These are phyloP conservation scores for Catalaphyllia jardinei DNA, from an alignment of 64 coral and sea anemone species.

Conservation along the genomic window DNA sequence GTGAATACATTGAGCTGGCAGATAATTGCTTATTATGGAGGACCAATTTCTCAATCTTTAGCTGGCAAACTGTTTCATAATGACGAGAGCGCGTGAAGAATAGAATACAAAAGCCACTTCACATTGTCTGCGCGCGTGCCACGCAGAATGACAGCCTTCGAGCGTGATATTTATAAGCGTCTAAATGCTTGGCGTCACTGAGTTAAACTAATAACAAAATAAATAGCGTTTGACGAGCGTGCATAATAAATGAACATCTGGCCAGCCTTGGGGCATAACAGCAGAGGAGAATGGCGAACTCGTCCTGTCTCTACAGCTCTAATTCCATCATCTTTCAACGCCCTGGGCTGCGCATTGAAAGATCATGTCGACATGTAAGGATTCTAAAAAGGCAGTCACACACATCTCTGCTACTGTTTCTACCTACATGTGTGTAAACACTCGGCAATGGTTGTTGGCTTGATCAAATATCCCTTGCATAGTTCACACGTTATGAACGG, in stretches of 20 bases:
- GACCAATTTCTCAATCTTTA: background rate
- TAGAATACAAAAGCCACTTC: constrained; percentile 29
- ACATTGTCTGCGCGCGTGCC: constrained; percentile 50
- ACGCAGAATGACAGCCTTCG: constrained; percentile 27
- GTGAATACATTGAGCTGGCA: background rate
- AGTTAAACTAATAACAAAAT: constrained; percentile 70
- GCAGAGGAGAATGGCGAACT: background rate
- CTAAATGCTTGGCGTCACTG: constrained; percentile 51
- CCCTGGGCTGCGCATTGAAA: background rate
- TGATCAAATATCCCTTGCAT: constrained; percentile 98
- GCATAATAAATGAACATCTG: constrained; percentile 72
- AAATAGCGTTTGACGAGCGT: constrained; percentile 52
- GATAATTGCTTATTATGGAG: constrained; percentile 21
- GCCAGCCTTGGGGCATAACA: constrained; percentile 38
- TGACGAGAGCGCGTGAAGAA: background rate
- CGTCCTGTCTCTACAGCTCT: background rate
- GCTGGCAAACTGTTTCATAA: background rate
- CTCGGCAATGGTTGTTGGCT: constrained; percentile 96
- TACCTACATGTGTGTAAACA: constrained; percentile 99
- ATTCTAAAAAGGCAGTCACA: background rate
- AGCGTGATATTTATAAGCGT: constrained; percentile 41
- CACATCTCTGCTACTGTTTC: constrained; percentile 27
- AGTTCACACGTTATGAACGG: constrained; percentile 93
- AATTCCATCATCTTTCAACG: constrained; percentile 11
- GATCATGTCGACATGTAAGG: background rate